Evolutionary conservation across 1,140 invertebrate species (phyloP).

Genomic region (Drosophila quadrilineata): DNA sequence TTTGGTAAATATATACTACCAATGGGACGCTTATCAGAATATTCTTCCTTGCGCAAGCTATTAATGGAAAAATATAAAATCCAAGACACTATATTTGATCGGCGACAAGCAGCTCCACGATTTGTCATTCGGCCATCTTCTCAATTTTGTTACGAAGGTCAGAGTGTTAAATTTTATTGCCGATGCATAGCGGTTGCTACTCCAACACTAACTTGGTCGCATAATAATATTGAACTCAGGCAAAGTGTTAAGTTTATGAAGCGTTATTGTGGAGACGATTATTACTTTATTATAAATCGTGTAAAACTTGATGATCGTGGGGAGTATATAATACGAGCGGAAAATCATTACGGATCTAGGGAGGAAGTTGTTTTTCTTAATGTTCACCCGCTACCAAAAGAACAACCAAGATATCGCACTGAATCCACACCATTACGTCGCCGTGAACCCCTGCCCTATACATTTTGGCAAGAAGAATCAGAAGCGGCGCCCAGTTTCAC

Average conservation of each 20-base stretch:
- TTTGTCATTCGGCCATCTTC: constrained; percentile 98
- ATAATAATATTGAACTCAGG: constrained; percentile 95
- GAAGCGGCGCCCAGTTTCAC: constrained; percentile 97
- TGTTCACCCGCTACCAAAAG: constrained; percentile 94
- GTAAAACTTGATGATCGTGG: constrained; percentile 97
- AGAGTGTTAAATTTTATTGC: constrained; percentile 98
- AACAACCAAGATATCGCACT: constrained; percentile 89
- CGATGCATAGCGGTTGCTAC: constrained; percentile 96
- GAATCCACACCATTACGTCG: constrained; percentile 87
- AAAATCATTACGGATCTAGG: constrained; percentile 98
- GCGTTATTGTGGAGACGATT: constrained; percentile 96
- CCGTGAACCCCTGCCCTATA: constrained; percentile 88
- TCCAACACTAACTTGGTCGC: constrained; percentile 97
- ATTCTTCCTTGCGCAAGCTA: constrained; percentile 97
- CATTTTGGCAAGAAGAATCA: constrained; percentile 92
- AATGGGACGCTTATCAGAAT: constrained; percentile 97
- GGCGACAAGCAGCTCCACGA: constrained; percentile 97
- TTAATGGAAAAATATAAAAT: constrained; percentile 98
- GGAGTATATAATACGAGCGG: constrained; percentile 97
- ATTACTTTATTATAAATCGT: constrained; percentile 98
- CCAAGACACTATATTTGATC: constrained; percentile 97
- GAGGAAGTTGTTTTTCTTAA: constrained; percentile 99
- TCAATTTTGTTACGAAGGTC: constrained; percentile 97
- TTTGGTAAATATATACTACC: constrained; percentile 97
- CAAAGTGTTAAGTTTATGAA: constrained; percentile 99